Evolutionary conservation across 1,140 invertebrate genomes (phyloP), one percentile per base, ranked within the genome.

Genomic region (Drosophila mojavensis): DNA sequence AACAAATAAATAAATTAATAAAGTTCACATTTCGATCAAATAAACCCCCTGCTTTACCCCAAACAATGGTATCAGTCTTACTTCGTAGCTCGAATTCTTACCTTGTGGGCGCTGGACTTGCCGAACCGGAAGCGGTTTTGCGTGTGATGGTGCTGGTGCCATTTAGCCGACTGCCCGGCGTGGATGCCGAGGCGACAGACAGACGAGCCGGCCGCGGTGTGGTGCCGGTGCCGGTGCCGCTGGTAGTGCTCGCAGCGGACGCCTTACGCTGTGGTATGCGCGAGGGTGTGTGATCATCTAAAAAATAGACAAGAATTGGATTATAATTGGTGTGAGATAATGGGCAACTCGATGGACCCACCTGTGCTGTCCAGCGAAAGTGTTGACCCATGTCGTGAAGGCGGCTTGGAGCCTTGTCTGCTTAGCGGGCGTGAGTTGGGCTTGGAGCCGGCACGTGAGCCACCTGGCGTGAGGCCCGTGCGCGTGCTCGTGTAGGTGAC

Each of bases 371-470:
- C 97, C 62, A 98, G 93, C 20, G 97, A 98, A 51, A 98, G 94
- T 81, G 97, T 98, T 36, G 98, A 99, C 69, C 97, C 97, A 89
- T 98, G 97, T 88, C 98, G 95, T 90, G 97, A 98, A 20, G 97
- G 96, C 78, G 97, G 97, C 92, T 98, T 97, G 39, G 96, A 97
- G 48, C 96, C 96, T 74, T 95, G 94, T 83, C 97, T 94, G 80
- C 96, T 97, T 39, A 95, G 95, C 55, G 97, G 96, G 82, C 97
- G 94, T 48, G 96, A 97, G 41, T 95, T 94, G 48, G 96, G 96
- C 91, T 96, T 93, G 50, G 95, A 95, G 63, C 95, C 94, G 60
- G 94, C 94, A 75, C 96, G 94, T 62, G 96, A 97, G 15, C 96
- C 95, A 69, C 94, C 94, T 13, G 95, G 95, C 55, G 95, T 95